Conservation (phyloP, 2,888 invertebrate species). For the Drosophila trichaetosa region DNA sequence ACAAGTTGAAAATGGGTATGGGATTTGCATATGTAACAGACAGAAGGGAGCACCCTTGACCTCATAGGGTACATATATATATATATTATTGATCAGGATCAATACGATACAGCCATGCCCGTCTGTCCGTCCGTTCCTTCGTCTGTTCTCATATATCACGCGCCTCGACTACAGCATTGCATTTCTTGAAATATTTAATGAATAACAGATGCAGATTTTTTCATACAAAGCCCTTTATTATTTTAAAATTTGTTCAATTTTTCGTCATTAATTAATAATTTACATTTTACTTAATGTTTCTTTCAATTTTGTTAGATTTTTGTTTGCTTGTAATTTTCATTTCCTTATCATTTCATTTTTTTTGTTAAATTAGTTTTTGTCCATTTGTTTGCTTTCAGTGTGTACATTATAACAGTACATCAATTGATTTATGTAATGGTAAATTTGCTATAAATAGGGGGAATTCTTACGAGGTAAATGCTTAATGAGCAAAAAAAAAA, state of each 20-base stretch:
- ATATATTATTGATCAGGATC: not conserved
- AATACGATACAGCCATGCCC: not conserved
- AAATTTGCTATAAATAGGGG: slow-evolving; percentile 80
- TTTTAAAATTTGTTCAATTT: slow-evolving; percentile 74
- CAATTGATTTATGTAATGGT: slow-evolving; percentile 73
- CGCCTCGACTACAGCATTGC: not conserved
- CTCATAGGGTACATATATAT: not conserved
- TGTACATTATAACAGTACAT: slow-evolving; percentile 78
- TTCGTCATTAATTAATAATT: slow-evolving; percentile 72
- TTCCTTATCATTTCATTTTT: slow-evolving; percentile 27
- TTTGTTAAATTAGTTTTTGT: slow-evolving; percentile 34
- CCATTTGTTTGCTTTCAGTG: slow-evolving; percentile 29
- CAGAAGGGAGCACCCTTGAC: not conserved
- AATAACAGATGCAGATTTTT: slow-evolving; percentile 22
- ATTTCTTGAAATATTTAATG: not conserved
- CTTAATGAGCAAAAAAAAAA: slow-evolving; percentile 79
- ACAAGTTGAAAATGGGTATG: not conserved
- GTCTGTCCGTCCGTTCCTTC: not conserved
- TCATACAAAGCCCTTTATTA: slow-evolving; percentile 82
- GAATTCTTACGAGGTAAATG: slow-evolving; percentile 77
- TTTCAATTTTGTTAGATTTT: slow-evolving; percentile 30
- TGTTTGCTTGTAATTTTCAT: slow-evolving; percentile 31
- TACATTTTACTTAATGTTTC: slow-evolving; percentile 64
- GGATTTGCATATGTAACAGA: not conserved
- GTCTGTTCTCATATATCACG: not conserved